phyloP scores from a whole-genome alignment of 2,113 vertebrate genomes.

The Ammospiza caudacuta region DNA sequence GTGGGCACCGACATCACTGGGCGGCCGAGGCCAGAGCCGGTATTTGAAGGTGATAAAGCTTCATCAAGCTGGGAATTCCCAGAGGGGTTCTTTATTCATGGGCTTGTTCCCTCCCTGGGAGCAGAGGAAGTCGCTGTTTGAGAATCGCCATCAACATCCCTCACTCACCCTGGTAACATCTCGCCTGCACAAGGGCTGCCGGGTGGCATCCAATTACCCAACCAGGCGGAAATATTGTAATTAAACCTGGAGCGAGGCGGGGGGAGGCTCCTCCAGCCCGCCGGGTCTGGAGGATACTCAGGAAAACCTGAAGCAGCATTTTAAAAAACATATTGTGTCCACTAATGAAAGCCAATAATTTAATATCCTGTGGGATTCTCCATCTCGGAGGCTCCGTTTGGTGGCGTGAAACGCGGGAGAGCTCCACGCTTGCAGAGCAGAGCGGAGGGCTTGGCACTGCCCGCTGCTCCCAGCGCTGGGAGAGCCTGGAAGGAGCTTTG shows the following conservation, averaged over 20 bases:
- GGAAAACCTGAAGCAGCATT: not conserved
- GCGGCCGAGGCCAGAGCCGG: not conserved
- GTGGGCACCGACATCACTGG: fast-evolving
- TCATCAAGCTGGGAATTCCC: not conserved
- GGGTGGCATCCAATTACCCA: not conserved
- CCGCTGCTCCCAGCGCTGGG: not conserved
- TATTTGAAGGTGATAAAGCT: not conserved
- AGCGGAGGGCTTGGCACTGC: too few species aligned
- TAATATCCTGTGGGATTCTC: not conserved
- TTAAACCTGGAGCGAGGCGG: not conserved
- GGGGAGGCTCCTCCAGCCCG: not conserved
- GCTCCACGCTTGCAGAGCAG: not conserved
- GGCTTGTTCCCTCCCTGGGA: not conserved
- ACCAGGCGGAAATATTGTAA: not conserved
- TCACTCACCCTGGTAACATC: not conserved
- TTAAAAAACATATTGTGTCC: not conserved
- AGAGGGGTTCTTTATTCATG: not conserved
- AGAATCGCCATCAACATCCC: not conserved
- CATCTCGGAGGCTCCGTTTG: not conserved
- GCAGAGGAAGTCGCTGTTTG: not conserved
- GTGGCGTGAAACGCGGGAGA: not conserved
- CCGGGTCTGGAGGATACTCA: not conserved
- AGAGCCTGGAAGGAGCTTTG: not conserved
- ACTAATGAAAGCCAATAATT: not conserved
- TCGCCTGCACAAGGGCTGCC: not conserved